Base-by-base conservation (phyloP, 1,140 invertebrate genomes). In the Drosophila pseudoananassae region DNA sequence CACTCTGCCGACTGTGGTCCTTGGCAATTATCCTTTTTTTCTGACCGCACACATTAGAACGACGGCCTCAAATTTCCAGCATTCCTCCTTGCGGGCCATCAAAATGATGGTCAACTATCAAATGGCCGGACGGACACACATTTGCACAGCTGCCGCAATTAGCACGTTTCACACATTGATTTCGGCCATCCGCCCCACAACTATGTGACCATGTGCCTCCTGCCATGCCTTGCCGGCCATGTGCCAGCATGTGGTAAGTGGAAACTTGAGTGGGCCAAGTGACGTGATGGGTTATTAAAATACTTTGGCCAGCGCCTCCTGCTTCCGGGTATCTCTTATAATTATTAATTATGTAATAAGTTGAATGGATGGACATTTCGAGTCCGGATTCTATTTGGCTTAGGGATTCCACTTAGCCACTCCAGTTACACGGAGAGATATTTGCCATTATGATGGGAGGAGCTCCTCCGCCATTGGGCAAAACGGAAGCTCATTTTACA, bases 151-250 rank as follows among this genome's bases (percentile, higher is more conserved):
- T 87, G 83, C 78, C 78, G 82, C 82, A 87, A 87, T 87, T 87
- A 87, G 82, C 82, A 87, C 83, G 78, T 87, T 87, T 87, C 82
- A 76, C 83, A 87, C 83, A 87, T 87, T 87, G 82, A 87, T 87
- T 87, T 88, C 45, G 60, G 61, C 29, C 38, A 40, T 36, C 29
- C 51, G 14, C 38, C 49, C 33, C 38, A 9, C 38, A 40, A 6
- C 38, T 40, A 40, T 14, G 12, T 14, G 20, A 6, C 38, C n/a
- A 40, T 0, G 12, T 14, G 20, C 10, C 46, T 53, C 36, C 36
- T 4, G 15, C 25, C 25, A 7, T 27, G 25, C 25, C 1, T 10
- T 2, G 10, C 23, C 23, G 25, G 52, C 43, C 64, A 46, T 38
- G 50, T 60, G 65, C 29, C 36, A 45, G 40, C 14, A 12, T 71